Percentiles rank a stretch among this genome's conserved stretches.
phyloP scores from a whole-genome alignment of 2,888 invertebrate genomes.

The Ophion costatus region DNA sequence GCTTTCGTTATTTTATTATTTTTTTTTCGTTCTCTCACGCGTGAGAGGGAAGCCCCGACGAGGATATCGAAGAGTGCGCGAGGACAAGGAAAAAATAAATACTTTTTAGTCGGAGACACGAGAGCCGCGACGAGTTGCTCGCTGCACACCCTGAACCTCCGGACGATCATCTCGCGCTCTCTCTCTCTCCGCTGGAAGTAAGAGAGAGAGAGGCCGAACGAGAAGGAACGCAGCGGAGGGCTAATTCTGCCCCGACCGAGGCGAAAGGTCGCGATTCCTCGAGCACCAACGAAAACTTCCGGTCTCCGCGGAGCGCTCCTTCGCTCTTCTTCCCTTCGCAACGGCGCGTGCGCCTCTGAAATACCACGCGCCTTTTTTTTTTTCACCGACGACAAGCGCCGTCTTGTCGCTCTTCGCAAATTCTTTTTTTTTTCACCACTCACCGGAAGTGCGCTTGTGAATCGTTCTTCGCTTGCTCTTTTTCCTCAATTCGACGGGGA shows the following conservation, averaged over 20 bases:
- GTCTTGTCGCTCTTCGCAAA: too few relatives aligned
- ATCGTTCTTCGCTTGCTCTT: conserved; percentile 15
- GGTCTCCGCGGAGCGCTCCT: not conserved
- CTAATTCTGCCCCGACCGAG: too few relatives aligned
- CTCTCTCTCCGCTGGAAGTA: too few relatives aligned
- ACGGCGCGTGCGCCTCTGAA: too few relatives aligned
- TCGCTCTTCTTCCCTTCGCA: too few relatives aligned
- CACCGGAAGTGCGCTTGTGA: conserved; percentile 40
- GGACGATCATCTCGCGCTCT: too few relatives aligned
- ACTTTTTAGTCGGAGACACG: not conserved
- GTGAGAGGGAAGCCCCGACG: not conserved
- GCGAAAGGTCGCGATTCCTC: not conserved
- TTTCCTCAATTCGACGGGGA: not conserved
- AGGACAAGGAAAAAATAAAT: too few relatives aligned
- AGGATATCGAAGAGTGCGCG: conserved; percentile 24
- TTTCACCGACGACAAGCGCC: too few relatives aligned
- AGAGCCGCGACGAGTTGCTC: conserved; percentile 28
- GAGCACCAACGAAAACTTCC: conserved; percentile 24
- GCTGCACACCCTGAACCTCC: not conserved
- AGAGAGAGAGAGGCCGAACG: not conserved
- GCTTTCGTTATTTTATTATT: not conserved
- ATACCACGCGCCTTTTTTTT: not conserved
- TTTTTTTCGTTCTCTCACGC: too few relatives aligned
- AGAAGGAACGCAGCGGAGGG: too few relatives aligned
- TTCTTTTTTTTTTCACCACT: not conserved